phyloP scores from a whole-genome alignment of 2,113 vertebrate species.

The Noturus placidus region DNA sequence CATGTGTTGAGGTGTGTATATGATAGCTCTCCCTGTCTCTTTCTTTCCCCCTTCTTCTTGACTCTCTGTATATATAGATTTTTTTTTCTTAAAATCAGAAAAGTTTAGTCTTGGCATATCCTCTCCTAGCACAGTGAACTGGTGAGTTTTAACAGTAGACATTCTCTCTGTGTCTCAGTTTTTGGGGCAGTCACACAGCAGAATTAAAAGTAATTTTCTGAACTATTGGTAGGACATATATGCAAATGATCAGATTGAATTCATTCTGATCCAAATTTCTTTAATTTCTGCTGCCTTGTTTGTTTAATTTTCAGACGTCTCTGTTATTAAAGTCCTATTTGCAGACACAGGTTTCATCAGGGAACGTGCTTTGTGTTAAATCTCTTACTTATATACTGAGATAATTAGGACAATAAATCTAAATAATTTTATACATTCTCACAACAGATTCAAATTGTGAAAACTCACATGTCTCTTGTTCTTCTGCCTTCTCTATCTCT shows the following conservation, averaged over 20 bases:
- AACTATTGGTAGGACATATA: neutral
- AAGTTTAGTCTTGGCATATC: slow-evolving; percentile 18
- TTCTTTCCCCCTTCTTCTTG: neutral
- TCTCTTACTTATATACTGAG: slow-evolving; percentile 13
- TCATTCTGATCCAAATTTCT: neutral
- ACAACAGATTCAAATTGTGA: slow-evolving; percentile 25
- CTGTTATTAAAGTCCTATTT: neutral
- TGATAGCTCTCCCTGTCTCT: neutral
- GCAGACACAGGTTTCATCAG: neutral
- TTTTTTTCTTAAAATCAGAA: neutral
- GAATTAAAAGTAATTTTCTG: neutral
- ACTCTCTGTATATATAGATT: neutral
- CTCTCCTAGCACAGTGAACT: neutral
- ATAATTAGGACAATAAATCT: slow-evolving; percentile 45
- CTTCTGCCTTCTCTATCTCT: neutral
- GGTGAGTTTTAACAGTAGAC: slow-evolving; percentile 4
- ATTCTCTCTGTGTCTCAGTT: neutral
- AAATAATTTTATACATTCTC: slow-evolving; percentile 38
- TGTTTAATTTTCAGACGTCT: neutral
- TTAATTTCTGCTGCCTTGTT: neutral
- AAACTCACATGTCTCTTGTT: slow-evolving; percentile 6
- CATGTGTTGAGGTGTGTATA: neutral
- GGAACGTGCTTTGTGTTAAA: neutral
- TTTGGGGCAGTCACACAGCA: neutral
- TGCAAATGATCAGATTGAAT: neutral